Evolutionary conservation across 2,113 vertebrate genomes (phyloP), one percentile per base, ranked within the genome.

Genomic region (Austrofundulus limnaeus): DNA sequence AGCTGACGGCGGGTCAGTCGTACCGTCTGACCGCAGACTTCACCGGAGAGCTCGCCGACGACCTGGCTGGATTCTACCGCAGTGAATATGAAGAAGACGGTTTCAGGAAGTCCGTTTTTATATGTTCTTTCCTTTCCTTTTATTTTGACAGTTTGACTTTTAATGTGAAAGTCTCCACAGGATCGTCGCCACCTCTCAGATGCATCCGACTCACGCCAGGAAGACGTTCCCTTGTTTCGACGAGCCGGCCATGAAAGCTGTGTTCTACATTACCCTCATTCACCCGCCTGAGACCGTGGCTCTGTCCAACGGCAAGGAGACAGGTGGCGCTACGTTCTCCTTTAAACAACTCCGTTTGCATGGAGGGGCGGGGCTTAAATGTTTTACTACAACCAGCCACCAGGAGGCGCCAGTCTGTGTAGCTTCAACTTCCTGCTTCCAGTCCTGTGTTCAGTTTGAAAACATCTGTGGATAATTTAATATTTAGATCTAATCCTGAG

Each of bases 141-240:
- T 43, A 14, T 43, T 59, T n/a, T 20, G 31, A 34, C 4, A 2
- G 10, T 19, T 5, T 34, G 17, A 17, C 1, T 45, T 19, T 9
- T 4, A 45, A 23, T 59, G 16, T 55, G 43, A 48, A 11, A 2
- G 64, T 17, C 0, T 72, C 52, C 56, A 12, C 86, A 98, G 96
- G 88, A 87, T 95, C 39, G 74, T 98, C 43, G 95, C 94, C 70
- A 95, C 94, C 0, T 95, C 95, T 0, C 95, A 96, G 88, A 95
- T 97, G 95, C 92, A 96, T 78, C 89, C 95, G 0, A 57, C 95
- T 0, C 92, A 98, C 0, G 94, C 95, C 2, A 92, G 95, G 60
- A 96, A 95, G 60, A 92, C 94, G 2, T 98, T 98, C 76, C 96
- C 95, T 0, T 98, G 96, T 89, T 96, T 98, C 0, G 94, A 96